Conservation (phyloP, 1,140 invertebrate genomes). For the Antheraea pernyi region DNA sequence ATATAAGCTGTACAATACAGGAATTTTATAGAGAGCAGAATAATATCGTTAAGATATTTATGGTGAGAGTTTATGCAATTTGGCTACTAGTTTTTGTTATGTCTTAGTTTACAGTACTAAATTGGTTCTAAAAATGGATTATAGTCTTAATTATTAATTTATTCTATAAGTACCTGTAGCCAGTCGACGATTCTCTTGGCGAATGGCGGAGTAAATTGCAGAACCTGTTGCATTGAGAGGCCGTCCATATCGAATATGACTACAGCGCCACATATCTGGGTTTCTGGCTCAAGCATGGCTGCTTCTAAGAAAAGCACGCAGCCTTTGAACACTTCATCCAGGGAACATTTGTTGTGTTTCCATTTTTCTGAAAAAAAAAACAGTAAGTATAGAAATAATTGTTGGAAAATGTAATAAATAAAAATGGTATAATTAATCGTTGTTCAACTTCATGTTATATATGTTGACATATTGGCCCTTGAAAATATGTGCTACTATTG, state of each 20-base stretch:
- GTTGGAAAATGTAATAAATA: too few relatives aligned
- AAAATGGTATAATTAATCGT: too few relatives aligned
- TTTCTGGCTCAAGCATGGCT: conserved; percentile 87
- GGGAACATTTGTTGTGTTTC: conserved; percentile 88
- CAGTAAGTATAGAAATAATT: not conserved
- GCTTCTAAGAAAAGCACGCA: conserved; percentile 89
- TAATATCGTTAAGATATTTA: too few relatives aligned
- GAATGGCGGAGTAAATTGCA: conserved; percentile 90
- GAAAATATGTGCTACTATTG: too few relatives aligned
- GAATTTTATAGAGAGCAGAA: too few relatives aligned
- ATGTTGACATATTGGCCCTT: too few relatives aligned
- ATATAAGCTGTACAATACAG: too few relatives aligned
- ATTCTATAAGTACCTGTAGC: conserved; percentile 81
- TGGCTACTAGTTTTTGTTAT: too few relatives aligned
- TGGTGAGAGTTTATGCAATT: too few relatives aligned
- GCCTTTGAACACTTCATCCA: conserved; percentile 92
- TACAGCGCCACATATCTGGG: conserved; percentile 86
- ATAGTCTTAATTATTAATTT: not conserved
- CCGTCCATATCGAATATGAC: conserved; percentile 93
- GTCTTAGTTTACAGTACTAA: too few relatives aligned
- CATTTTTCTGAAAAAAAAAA: conserved; percentile 83
- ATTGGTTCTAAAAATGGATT: too few relatives aligned
- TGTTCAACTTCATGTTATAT: too few relatives aligned
- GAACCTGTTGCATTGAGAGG: conserved; percentile 87
- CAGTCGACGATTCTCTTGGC: conserved; percentile 91